Evolutionary conservation across 2,113 vertebrate genomes (phyloP).

Genomic region (Varanus salvator): DNA sequence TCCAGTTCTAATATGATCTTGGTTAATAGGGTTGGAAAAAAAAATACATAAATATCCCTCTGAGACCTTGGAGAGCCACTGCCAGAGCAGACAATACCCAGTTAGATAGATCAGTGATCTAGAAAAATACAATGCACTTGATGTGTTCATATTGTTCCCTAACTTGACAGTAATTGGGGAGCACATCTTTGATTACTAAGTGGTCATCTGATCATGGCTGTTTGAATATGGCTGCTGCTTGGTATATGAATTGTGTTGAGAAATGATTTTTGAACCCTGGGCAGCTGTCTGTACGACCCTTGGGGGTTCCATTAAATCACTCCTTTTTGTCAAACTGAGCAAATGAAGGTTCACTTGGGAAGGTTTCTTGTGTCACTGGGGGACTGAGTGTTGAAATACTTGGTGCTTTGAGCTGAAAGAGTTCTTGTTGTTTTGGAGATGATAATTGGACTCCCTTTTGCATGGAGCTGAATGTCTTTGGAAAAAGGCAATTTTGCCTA

Average conservation of each 20-base stretch:
- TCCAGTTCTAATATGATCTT: neutral
- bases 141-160: neutral
- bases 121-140: neutral
- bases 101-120: neutral
- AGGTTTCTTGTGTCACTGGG: neutral
- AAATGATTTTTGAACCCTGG: neutral
- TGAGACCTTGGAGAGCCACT: neutral
- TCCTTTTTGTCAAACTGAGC: neutral
- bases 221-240: neutral
- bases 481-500: neutral
- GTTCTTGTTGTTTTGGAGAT: neutral
- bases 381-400: neutral
- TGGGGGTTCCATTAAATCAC: neutral
- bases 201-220: neutral
- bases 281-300: neutral
- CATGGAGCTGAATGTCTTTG: neutral
- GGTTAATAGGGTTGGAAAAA: too few species aligned
- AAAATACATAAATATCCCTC: neutral
- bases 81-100: neutral
- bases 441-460: neutral
- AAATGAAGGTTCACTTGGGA: neutral
- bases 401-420: neutral
- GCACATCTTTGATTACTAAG: neutral
- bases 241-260: neutral
- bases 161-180: neutral